Percentiles rank a stretch among this genome's conserved stretches.
phyloP scores from a whole-genome alignment of 1,140 invertebrate species.

The Drosophila seguyi region DNA sequence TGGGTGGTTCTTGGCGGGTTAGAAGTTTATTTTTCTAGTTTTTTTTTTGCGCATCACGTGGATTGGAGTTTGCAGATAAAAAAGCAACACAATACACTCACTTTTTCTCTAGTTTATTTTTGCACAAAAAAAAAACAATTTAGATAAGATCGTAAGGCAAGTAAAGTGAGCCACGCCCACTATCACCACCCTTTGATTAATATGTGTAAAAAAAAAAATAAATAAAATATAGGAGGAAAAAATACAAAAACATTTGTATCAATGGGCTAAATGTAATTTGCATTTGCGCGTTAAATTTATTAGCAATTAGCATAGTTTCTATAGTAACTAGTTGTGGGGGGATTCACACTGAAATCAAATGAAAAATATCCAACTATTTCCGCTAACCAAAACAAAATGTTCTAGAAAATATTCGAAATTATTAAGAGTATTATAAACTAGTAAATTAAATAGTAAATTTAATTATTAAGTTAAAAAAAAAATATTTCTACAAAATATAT shows the following conservation, averaged over 20 bases:
- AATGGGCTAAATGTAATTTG: constrained; percentile 13
- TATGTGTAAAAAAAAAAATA: background rate
- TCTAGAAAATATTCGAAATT: background rate
- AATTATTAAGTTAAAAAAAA: too few species aligned
- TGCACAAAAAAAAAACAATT: constrained; percentile 6
- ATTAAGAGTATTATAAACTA: background rate
- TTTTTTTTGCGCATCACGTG: constrained; percentile 30
- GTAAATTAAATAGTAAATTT: background rate
- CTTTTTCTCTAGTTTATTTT: constrained; percentile 18
- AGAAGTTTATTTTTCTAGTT: background rate
- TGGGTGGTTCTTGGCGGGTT: constrained; percentile 9
- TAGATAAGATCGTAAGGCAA: background rate
- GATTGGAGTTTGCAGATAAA: constrained; percentile 22
- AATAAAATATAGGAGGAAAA: background rate
- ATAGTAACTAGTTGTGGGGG: constrained; percentile 19
- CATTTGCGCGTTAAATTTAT: constrained; percentile 29
- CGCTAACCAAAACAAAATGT: background rate
- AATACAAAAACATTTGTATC: background rate
- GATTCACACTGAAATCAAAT: constrained; percentile 16
- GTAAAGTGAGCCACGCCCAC: constrained; percentile 38
- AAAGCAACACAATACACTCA: constrained; percentile 19
- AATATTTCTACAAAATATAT: background rate
- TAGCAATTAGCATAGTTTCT: constrained; percentile 32
- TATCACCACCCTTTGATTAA: background rate
- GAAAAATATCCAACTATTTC: background rate